Evolutionary conservation across 2,113 vertebrate species (phyloP).

Genomic region (Ramphastos sulfuratus): DNA sequence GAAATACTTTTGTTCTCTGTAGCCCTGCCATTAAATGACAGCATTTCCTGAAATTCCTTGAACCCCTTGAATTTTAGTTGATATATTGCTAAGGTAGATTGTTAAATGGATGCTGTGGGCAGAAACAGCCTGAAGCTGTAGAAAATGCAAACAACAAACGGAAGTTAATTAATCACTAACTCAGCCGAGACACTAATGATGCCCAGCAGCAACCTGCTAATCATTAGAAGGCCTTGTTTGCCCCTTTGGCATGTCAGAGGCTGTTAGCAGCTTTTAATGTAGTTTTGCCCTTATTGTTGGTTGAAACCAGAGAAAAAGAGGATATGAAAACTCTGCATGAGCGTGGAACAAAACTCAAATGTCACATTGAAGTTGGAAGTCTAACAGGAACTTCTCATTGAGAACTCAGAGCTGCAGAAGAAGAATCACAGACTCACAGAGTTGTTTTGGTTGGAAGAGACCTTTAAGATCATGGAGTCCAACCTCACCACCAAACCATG

Average conservation of each 20-base stretch:
- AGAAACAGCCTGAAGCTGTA: constrained; percentile 44
- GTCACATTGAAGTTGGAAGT: background rate
- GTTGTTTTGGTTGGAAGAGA: too few relatives aligned
- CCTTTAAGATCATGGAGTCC: too few relatives aligned
- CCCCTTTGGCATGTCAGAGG: background rate
- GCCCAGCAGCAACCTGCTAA: constrained; percentile 19
- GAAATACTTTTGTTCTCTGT: constrained; percentile 7
- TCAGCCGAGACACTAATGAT: background rate
- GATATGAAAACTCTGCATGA: background rate
- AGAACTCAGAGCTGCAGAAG: background rate
- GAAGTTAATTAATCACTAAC: constrained; percentile 60
- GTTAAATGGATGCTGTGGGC: constrained; percentile 46
- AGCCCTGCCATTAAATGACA: constrained; percentile 32
- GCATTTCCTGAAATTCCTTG: constrained; percentile 20
- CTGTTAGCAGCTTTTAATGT: constrained; percentile 13
- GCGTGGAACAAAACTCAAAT: constrained; percentile 5
- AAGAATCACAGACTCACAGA: too few relatives aligned
- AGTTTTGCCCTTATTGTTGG: background rate
- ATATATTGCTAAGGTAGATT: constrained; percentile 47
- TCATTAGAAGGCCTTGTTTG: constrained; percentile 27
- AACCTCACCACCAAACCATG: too few relatives aligned
- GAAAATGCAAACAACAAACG: background rate
- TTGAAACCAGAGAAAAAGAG: background rate
- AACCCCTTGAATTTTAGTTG: constrained; percentile 54
- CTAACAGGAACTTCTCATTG: background rate